Conservation (phyloP, 2,797 vertebrate genomes). For the Smutsia gigantea region DNA sequence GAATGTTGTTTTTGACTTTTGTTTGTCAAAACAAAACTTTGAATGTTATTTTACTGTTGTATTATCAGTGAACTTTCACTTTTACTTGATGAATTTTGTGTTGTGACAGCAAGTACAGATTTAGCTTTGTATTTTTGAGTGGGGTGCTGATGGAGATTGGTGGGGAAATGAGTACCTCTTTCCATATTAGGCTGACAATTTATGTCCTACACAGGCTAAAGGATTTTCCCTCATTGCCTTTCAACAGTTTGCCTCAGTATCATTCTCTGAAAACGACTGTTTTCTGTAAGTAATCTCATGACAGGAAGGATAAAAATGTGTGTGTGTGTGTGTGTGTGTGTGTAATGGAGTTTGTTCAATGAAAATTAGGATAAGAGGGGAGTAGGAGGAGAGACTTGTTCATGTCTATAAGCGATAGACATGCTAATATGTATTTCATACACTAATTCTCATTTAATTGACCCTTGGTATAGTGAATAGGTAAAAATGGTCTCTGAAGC, state of each 20-base stretch:
- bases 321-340: neutral
- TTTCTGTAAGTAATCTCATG: neutral
- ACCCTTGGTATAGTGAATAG: neutral
- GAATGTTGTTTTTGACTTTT: conserved; percentile 11
- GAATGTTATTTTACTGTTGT: neutral
- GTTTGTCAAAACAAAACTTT: neutral
- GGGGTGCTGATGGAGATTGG: neutral
- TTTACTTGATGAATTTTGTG: neutral
- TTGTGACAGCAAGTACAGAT: neutral
- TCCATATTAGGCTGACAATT: neutral
- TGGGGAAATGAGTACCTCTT: neutral
- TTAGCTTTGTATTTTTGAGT: neutral
- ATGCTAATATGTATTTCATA: neutral
- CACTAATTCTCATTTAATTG: neutral
- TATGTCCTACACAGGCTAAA: neutral
- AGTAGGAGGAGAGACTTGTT: neutral
- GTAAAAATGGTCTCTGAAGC: neutral
- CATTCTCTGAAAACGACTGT: neutral
- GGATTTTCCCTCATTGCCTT: neutral
- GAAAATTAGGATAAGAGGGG: neutral
- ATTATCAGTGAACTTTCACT: neutral
- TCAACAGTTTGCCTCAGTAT: neutral
- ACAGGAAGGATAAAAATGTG: neutral
- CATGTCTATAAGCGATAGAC: neutral
- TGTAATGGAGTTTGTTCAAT: neutral